A percentile compares a stretch with the other conserved stretches of the same genome.
Evolutionary conservation across 1,140 invertebrate genomes (phyloP).

Genomic region (Formica selysi): DNA sequence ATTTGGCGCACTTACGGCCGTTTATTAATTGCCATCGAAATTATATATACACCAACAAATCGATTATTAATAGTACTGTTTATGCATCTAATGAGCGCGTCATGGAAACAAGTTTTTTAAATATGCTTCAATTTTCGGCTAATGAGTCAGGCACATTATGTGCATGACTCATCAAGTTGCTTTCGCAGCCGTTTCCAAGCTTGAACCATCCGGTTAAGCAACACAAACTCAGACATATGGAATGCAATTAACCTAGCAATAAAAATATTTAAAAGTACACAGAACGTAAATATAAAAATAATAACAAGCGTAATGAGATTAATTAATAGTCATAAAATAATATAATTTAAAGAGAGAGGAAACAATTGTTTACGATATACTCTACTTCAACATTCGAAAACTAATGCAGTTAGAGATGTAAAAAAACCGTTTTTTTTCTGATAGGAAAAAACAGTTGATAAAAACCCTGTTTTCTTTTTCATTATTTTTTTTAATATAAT

Average conservation of each 20-base stretch:
- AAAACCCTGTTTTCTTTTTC: no score
- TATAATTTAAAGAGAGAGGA: neutral
- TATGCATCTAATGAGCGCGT: slow-evolving; percentile 24
- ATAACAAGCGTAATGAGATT: neutral
- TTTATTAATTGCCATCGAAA: slow-evolving; percentile 57
- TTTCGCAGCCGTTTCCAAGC: slow-evolving; percentile 4
- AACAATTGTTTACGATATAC: slow-evolving; percentile 12
- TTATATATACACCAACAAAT: slow-evolving; percentile 23
- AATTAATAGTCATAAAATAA: neutral
- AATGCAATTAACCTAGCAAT: neutral
- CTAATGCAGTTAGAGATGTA: neutral
- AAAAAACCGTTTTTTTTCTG: no score
- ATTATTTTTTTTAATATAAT: no score
- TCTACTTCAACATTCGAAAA: neutral
- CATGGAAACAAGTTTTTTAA: slow-evolving; percentile 15
- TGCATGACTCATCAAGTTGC: slow-evolving; percentile 15
- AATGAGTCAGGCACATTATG: neutral
- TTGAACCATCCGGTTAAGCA: neutral
- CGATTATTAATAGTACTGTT: slow-evolving; percentile 41
- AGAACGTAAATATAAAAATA: neutral
- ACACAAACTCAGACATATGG: neutral
- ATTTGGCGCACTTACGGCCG: slow-evolving; percentile 17
- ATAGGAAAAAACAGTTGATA: no score
- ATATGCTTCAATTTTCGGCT: slow-evolving; percentile 10
- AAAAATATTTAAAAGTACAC: neutral